phyloP scores from a whole-genome alignment of 1,140 invertebrate genomes.

The Maconellicoccus hirsutus region DNA sequence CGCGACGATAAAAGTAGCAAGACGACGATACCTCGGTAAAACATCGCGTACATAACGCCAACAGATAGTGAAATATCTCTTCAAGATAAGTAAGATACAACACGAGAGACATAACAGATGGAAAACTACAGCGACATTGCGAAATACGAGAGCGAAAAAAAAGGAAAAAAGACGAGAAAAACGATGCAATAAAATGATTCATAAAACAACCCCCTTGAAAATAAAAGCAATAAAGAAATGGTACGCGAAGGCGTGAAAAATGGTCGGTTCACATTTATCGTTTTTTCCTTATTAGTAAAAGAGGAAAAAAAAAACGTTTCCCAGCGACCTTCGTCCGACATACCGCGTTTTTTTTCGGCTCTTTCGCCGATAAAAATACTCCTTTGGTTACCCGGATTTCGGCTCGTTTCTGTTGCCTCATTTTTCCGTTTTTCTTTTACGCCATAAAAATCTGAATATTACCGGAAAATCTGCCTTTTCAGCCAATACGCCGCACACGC shows the following conservation, averaged over 20 bases:
- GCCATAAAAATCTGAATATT: too few relatives aligned
- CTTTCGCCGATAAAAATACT: too few relatives aligned
- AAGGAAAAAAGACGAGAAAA: background rate
- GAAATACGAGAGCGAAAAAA: background rate
- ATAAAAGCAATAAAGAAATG: background rate
- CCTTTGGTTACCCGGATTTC: too few relatives aligned
- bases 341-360: too few relatives aligned
- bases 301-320: too few relatives aligned
- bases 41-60: too few relatives aligned
- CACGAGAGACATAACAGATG: background rate
- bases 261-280: background rate
- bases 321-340: background rate
- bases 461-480: too few relatives aligned
- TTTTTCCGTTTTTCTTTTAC: too few relatives aligned
- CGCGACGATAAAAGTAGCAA: too few relatives aligned
- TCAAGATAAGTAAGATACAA: background rate
- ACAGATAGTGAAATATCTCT: background rate
- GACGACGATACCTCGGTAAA: background rate
- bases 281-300: background rate
- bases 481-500: too few relatives aligned
- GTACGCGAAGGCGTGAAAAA: constrained; percentile 7
- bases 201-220: constrained; percentile 4
- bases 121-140: background rate
- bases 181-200: background rate
- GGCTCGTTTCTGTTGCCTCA: too few relatives aligned